A percentile compares a stretch with the other conserved stretches of the same genome.
Evolutionary conservation across 2,797 vertebrate species (phyloP).

Genomic region (Halcyon chelicuti): DNA sequence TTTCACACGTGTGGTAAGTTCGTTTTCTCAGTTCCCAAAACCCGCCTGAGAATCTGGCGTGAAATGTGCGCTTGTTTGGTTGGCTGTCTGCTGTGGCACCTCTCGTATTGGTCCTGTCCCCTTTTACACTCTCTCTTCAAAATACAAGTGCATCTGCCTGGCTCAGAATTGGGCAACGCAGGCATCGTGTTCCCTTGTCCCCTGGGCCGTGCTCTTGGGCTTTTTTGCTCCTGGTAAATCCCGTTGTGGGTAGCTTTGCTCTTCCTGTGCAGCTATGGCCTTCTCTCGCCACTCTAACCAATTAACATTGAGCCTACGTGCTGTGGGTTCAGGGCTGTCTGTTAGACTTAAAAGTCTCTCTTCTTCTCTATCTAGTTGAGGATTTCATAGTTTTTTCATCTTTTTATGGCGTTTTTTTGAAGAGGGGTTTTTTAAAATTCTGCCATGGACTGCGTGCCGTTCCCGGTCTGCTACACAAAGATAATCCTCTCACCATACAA

Average conservation of each 20-base stretch:
- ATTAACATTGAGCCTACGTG: neutral
- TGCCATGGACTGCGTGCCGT: neutral
- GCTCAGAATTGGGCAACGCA: neutral
- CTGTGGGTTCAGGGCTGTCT: slow-evolving; percentile 5
- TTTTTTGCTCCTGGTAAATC: neutral
- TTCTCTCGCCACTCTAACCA: neutral
- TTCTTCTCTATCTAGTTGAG: neutral
- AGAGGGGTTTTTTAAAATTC: slow-evolving; percentile 6
- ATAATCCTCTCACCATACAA: slow-evolving; percentile 1
- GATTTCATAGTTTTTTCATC: slow-evolving; percentile 17
- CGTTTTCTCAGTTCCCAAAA: neutral
- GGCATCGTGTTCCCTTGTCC: neutral
- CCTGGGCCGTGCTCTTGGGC: neutral
- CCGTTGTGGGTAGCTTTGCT: neutral
- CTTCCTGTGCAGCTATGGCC: neutral
- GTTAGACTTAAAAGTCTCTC: neutral
- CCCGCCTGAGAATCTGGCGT: neutral
- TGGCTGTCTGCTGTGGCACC: neutral
- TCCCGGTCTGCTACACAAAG: neutral
- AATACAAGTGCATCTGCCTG: neutral
- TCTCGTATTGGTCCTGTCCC: neutral
- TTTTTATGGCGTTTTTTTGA: neutral
- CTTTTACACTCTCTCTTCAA: neutral
- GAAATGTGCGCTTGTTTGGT: neutral
- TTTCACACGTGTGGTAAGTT: neutral